A percentile compares a stretch with the other conserved stretches of the same genome.
These are phyloP conservation scores for Micromesistius poutassou DNA, from an alignment of 2,797 vertebrate species.

Conservation along the genomic window DNA sequence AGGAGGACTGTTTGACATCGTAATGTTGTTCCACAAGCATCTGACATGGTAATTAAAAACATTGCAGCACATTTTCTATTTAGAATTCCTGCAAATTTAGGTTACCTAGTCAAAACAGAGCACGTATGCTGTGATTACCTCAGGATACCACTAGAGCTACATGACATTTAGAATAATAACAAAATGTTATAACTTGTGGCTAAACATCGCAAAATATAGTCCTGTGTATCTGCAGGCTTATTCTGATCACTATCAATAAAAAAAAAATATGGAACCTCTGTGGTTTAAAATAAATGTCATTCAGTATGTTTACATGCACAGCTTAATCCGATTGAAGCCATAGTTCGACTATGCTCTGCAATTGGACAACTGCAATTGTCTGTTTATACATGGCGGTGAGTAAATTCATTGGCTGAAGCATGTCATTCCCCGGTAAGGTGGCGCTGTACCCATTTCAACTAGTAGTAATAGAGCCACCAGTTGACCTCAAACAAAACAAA, in stretches of 20 bases:
- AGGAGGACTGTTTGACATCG: neutral
- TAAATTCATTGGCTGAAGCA: no score
- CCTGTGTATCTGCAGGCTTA: neutral
- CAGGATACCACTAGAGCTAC: neutral
- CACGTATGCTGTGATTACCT: neutral
- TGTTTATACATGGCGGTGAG: no score
- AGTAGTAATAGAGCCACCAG: no score
- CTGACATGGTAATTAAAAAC: neutral
- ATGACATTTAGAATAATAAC: neutral
- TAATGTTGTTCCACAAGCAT: neutral
- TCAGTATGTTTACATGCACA: no score
- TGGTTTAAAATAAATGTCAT: neutral
- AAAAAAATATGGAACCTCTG: neutral
- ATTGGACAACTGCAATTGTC: no score
- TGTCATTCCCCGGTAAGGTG: no score
- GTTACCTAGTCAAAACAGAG: neutral
- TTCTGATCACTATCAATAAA: neutral
- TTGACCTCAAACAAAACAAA: no score
- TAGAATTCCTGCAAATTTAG: neutral
- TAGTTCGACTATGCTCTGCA: no score
- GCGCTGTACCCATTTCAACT: no score
- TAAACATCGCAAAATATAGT: neutral
- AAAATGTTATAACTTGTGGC: neutral
- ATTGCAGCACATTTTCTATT: neutral
- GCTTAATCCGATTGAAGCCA: no score